Percentiles rank a stretch among this genome's conserved stretches.
phyloP scores from a whole-genome alignment of 2,113 vertebrate species.

The Symphodus melops region DNA sequence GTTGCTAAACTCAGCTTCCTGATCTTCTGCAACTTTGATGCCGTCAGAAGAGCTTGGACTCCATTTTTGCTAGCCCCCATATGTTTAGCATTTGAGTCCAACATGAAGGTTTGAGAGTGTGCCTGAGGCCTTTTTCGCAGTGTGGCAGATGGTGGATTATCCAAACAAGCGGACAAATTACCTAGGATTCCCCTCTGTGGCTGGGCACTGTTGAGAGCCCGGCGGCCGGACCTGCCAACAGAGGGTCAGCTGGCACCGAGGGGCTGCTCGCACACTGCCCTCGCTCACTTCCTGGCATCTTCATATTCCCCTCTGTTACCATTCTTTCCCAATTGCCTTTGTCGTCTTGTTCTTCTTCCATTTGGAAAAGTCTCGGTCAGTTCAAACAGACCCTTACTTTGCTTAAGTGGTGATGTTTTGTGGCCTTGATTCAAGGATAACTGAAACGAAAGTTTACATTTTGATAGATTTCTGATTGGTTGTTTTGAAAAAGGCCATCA shows the following conservation, averaged over 20 bases:
- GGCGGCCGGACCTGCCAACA: constrained; percentile 61
- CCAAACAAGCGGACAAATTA: constrained; percentile 82
- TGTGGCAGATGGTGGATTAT: constrained; percentile 82
- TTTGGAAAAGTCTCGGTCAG: constrained; percentile 39
- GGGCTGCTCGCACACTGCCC: constrained; percentile 39
- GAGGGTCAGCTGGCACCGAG: constrained; percentile 65
- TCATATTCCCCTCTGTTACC: constrained; percentile 10
- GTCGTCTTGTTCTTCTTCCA: constrained; percentile 37
- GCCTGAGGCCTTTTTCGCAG: constrained; percentile 52
- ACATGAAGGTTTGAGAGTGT: constrained; percentile 42
- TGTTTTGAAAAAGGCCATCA: constrained; percentile 40
- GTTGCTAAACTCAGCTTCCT: background rate
- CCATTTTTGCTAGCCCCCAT: constrained; percentile 47
- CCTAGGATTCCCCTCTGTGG: constrained; percentile 70
- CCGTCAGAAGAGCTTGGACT: constrained; percentile 49
- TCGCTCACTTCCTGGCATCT: constrained; percentile 53
- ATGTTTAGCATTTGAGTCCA: constrained; percentile 65
- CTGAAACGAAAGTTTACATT: constrained; percentile 23
- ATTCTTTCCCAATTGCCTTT: constrained; percentile 36
- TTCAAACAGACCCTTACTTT: constrained; percentile 18
- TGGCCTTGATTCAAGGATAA: constrained; percentile 14
- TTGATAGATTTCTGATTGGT: constrained; percentile 62
- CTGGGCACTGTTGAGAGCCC: constrained; percentile 60
- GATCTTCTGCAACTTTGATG: constrained; percentile 14
- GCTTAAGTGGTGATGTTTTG: constrained; percentile 5